Percentiles rank a stretch among this genome's conserved stretches.
Evolutionary conservation across 1,140 invertebrate genomes (phyloP).

Genomic region (Dendroctonus ponderosae): DNA sequence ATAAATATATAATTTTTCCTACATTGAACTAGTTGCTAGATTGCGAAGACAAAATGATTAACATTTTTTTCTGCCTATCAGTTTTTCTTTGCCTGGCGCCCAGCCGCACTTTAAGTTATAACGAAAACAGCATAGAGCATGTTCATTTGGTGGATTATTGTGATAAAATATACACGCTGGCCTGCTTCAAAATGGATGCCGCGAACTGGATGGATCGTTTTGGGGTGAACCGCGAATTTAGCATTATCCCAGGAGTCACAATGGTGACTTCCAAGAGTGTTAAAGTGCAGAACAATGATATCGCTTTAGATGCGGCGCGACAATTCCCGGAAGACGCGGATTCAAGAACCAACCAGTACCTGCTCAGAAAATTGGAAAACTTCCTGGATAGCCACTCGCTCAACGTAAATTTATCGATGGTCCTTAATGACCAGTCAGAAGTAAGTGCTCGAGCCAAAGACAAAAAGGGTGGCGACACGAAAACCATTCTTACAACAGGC

Average conservation of each 20-base stretch:
- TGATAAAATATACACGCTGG: conserved; percentile 67
- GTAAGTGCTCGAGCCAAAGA: conserved; percentile 53
- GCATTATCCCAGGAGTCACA: conserved; percentile 67
- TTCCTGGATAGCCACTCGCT: conserved; percentile 72
- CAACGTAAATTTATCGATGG: conserved; percentile 61
- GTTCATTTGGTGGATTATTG: conserved; percentile 55
- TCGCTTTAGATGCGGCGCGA: conserved; percentile 66
- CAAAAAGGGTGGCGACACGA: conserved; percentile 58
- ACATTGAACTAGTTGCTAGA: no score
- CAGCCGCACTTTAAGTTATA: no score
- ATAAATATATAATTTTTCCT: no score
- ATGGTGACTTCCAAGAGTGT: conserved; percentile 59
- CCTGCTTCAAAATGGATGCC: conserved; percentile 76
- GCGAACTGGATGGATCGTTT: conserved; percentile 72
- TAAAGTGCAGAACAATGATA: conserved; percentile 62
- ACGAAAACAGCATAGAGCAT: no score
- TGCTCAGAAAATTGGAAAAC: conserved; percentile 66
- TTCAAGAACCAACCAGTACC: conserved; percentile 71
- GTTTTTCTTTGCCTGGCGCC: no score
- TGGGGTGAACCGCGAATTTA: conserved; percentile 62
- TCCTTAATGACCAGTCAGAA: conserved; percentile 52
- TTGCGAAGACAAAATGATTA: no score
- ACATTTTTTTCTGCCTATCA: no score
- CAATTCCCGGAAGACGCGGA: conserved; percentile 73
- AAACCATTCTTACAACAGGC: conserved; percentile 57